Percentiles rank a stretch among this genome's conserved stretches.
These are phyloP conservation scores for Trogon melanurus DNA, from an alignment of 2,113 vertebrate genomes.

Conservation along the genomic window DNA sequence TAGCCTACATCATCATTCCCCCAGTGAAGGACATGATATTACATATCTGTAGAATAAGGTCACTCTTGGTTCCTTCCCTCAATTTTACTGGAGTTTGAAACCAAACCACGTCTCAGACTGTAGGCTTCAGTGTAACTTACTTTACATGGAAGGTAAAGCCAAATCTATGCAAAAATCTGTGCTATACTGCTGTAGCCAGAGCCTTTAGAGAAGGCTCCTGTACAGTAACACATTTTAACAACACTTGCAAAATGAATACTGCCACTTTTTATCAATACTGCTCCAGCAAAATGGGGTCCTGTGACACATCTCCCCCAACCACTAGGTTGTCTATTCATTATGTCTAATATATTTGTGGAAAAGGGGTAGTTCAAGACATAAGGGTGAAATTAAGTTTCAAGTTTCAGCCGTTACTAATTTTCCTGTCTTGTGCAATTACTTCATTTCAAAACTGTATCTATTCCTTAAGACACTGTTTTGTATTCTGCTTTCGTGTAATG, in stretches of 20 bases:
- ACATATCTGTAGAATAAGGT: neutral
- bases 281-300: neutral
- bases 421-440: neutral
- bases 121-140: neutral
- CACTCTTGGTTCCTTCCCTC: neutral
- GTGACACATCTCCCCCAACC: neutral
- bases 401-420: neutral
- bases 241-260: neutral
- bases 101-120: neutral
- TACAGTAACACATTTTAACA: neutral
- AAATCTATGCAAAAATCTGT: neutral
- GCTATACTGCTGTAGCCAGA: neutral
- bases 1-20: neutral
- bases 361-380: neutral
- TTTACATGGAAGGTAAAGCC: neutral
- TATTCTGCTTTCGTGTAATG: neutral
- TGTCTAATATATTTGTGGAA: neutral
- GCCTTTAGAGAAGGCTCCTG: neutral
- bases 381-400: neutral
- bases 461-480: neutral
- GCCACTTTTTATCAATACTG: neutral
- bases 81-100: neutral
- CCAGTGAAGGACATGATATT: neutral
- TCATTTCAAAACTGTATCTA: neutral
- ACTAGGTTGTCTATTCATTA: neutral